Conservation (phyloP, 1,140 invertebrate species). For the Aleiodes sp. region DNA sequence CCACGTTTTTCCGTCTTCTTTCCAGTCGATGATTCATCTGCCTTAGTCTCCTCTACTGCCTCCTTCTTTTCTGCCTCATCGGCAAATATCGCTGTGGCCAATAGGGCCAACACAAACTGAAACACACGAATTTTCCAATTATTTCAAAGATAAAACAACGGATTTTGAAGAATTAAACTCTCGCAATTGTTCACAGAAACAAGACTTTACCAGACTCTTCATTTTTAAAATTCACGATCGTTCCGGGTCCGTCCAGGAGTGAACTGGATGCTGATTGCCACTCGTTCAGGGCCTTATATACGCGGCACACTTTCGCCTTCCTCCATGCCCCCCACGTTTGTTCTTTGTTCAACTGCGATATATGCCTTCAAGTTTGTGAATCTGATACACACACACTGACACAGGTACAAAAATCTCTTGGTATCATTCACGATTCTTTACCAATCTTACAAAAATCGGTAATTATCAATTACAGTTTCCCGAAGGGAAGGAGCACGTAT, state of each 20-base stretch:
- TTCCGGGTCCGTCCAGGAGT: constrained; percentile 73
- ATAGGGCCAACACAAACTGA: constrained; percentile 78
- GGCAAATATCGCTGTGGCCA: constrained; percentile 71
- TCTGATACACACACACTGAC: constrained; percentile 33
- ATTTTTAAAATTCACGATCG: constrained; percentile 62
- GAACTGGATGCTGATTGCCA: constrained; percentile 76
- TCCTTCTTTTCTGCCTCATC: constrained; percentile 72
- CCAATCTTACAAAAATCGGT: too few relatives aligned
- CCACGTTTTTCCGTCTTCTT: constrained; percentile 77
- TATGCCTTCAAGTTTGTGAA: background rate
- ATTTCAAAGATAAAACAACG: constrained; percentile 37
- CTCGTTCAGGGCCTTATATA: constrained; percentile 70
- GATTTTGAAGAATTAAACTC: constrained; percentile 8
- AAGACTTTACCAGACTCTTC: constrained; percentile 60
- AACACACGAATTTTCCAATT: constrained; percentile 45
- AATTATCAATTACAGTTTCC: too few relatives aligned
- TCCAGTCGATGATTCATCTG: constrained; percentile 52
- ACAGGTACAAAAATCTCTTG: too few relatives aligned
- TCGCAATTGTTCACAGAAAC: background rate
- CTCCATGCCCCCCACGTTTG: constrained; percentile 38
- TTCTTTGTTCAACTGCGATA: constrained; percentile 34
- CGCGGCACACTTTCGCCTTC: constrained; percentile 67
- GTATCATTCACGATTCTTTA: too few relatives aligned
- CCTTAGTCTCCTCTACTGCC: constrained; percentile 58
- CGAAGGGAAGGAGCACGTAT: too few relatives aligned